These are phyloP conservation scores for Cheilosia scutellata DNA, from an alignment of 2,888 invertebrate species.

Conservation along the genomic window DNA sequence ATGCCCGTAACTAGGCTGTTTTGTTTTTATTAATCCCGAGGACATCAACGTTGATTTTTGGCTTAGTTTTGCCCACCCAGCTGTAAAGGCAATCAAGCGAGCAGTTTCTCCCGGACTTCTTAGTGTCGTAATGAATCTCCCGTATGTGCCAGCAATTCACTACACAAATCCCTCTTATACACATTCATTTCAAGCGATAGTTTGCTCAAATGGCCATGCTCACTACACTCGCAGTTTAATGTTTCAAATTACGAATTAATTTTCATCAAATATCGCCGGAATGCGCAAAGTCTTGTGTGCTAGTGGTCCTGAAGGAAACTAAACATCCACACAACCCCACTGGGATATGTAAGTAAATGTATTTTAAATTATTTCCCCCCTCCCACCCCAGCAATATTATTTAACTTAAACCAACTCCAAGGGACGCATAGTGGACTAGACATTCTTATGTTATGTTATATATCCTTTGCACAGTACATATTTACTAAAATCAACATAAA, in stretches of 20 bases:
- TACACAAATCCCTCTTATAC: background rate
- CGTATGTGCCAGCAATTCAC: background rate
- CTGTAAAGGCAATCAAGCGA: slow-evolving; percentile 12
- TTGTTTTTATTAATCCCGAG: background rate
- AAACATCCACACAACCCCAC: slow-evolving; percentile 67
- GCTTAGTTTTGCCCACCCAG: slow-evolving; percentile 17
- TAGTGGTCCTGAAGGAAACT: slow-evolving; percentile 53
- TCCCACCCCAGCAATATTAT: slow-evolving; percentile 36
- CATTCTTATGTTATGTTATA: slow-evolving; percentile 61
- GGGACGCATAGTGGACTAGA: slow-evolving; percentile 75
- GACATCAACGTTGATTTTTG: slow-evolving; percentile 52
- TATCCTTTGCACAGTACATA: slow-evolving; percentile 61
- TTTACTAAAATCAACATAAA: slow-evolving; percentile 71
- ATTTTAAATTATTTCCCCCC: slow-evolving; percentile 70
- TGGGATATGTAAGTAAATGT: slow-evolving; percentile 74
- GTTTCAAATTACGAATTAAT: slow-evolving; percentile 75
- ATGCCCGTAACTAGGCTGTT: background rate
- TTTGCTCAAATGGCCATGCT: slow-evolving; percentile 10
- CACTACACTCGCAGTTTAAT: slow-evolving; percentile 63
- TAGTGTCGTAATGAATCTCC: too few species aligned
- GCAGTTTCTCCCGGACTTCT: background rate
- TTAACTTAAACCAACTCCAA: slow-evolving; percentile 72
- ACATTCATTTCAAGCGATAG: slow-evolving; percentile 15
- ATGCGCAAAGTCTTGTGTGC: slow-evolving; percentile 41
- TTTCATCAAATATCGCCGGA: slow-evolving; percentile 73